Base-by-base conservation (phyloP, 2,113 vertebrate species). In the human (Homo sapiens) region DNA sequence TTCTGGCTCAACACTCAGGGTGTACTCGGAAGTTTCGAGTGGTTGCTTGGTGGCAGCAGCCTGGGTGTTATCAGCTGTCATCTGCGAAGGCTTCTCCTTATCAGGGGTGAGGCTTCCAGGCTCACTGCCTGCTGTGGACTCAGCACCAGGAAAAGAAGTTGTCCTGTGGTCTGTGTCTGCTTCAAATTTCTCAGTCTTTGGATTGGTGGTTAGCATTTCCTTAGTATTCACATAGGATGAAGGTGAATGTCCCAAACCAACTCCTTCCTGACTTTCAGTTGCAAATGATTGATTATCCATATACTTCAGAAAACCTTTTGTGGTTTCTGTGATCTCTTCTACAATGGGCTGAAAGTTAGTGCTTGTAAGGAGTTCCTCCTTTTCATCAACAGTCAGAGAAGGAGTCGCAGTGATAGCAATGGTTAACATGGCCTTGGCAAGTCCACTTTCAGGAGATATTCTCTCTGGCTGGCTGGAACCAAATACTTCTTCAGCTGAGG, bases 391-490 rank as follows among this genome's bases (percentile, higher is more conserved):
- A 72, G 18, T 98, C 75, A 93, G 92, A 0, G 97, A 85, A 48
- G 75, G 27, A 16, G 70, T 32, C 55, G 84, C 81, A 35, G 95
- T 95, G 79, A 98, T 80, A 23, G 94, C 96, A 8, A 82, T 94
- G 40, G 97, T 97, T 68, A 98, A 72, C 95, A 97, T 79, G 76
- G 96, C 81, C 90, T 98, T 86, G 40, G 97, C 88, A 1, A 40
- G 45, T 40, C 27, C 68, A 3, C 90, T 97, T 90, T 97, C 96
- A 27, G 59, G 80, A 96, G 96, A 90, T 22, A 91, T 25, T 35
- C 81, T 79, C 52, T 86, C 96, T 0, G 97, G 68, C 20, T 84
- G 81, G 0, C 59, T 98, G 82, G 98, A 97, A 94, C 64, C 43
- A 38, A 98, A 80, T 6, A 85, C 61, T 35, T 95, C 91, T 50